Percentiles rank a stretch among this genome's conserved stretches.
Evolutionary conservation across 1,140 invertebrate species (phyloP).

Genomic region (Prorops nasuta): DNA sequence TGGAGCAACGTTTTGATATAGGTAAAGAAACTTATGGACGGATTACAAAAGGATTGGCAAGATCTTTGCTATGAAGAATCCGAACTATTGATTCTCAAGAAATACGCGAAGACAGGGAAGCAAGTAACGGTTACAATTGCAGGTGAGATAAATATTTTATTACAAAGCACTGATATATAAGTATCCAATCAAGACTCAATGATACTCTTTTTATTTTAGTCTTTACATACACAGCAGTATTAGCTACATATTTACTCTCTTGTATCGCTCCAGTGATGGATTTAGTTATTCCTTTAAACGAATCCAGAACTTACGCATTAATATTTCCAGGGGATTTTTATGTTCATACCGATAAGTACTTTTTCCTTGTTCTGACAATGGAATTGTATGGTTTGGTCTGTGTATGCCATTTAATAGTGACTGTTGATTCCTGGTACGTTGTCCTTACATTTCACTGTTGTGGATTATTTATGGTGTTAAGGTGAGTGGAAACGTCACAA

Average conservation of each 20-base stretch:
- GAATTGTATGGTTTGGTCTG: background rate
- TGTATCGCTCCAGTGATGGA: no score
- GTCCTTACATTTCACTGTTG: background rate
- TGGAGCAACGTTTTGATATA: no score
- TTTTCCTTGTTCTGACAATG: background rate
- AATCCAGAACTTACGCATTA: background rate
- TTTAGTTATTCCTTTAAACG: background rate
- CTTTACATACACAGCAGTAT: background rate
- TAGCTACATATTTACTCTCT: no score
- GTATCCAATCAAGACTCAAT: no score
- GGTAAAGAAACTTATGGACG: no score
- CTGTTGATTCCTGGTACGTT: background rate
- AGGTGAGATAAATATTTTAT: background rate
- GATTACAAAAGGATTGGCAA: no score
- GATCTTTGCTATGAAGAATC: no score
- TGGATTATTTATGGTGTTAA: no score
- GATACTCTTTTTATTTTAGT: no score
- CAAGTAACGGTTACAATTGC: background rate
- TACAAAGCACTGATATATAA: background rate
- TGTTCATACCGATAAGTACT: background rate
- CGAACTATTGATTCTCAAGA: no score
- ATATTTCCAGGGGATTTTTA: background rate
- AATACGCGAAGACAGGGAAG: background rate
- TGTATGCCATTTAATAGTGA: background rate
- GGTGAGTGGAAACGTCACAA: no score